Percentiles rank a stretch among this genome's conserved stretches.
Evolutionary conservation across 2,888 invertebrate genomes (phyloP).

Genomic region (Auanema freiburgensis): DNA sequence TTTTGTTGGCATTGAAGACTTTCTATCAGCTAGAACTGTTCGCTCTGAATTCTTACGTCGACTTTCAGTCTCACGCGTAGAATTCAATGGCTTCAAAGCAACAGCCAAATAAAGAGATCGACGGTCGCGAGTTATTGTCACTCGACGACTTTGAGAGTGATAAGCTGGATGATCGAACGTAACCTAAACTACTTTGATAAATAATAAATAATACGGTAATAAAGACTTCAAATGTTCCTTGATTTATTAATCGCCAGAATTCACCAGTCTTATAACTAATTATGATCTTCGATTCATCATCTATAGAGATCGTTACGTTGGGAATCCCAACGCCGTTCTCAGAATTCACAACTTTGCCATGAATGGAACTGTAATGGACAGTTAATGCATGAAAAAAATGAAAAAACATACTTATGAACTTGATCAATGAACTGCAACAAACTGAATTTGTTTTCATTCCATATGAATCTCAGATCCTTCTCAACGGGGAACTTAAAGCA

Average conservation of each 20-base stretch:
- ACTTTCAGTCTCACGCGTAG: background rate
- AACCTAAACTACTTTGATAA: constrained; percentile 35
- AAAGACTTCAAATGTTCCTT: constrained; percentile 75
- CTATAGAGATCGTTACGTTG: constrained; percentile 78
- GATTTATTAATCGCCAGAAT: constrained; percentile 88
- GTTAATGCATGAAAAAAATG: background rate
- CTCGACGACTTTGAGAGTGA: constrained; percentile 30
- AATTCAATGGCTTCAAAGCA: constrained; percentile 6
- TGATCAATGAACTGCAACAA: constrained; percentile 83
- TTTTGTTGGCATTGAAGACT: too few relatives aligned
- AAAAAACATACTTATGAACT: constrained; percentile 68
- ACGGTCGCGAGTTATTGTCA: constrained; percentile 30
- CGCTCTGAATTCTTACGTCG: too few relatives aligned
- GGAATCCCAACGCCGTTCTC: constrained; percentile 72
- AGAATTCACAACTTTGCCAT: constrained; percentile 80
- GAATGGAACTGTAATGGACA: constrained; percentile 47
- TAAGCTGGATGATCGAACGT: constrained; percentile 54
- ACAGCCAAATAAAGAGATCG: constrained; percentile 27
- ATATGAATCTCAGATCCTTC: constrained; percentile 76
- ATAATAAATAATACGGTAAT: background rate
- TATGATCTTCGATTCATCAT: constrained; percentile 79
- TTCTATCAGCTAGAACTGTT: too few relatives aligned
- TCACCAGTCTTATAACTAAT: constrained; percentile 81
- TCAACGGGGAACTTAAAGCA: constrained; percentile 86
- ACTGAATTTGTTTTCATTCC: constrained; percentile 85